Percentiles rank a stretch among this genome's conserved stretches.
phyloP scores from a whole-genome alignment of 2,888 invertebrate species.

The Oscheius myriophilus region DNA sequence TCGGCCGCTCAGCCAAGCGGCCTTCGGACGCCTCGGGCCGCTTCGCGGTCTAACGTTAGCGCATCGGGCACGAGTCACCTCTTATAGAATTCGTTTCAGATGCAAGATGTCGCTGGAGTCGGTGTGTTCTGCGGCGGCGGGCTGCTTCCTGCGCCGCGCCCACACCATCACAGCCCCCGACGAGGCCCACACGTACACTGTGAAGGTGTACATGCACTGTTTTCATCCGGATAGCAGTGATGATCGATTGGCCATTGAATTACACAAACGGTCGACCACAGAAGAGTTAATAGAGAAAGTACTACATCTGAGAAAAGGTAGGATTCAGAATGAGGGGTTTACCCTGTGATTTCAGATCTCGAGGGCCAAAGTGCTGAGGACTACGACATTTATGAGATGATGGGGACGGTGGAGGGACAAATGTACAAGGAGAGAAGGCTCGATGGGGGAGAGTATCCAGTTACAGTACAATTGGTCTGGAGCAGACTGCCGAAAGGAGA shows the following conservation, averaged over 20 bases:
- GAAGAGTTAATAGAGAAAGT: conserved; percentile 91
- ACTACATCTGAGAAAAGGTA: conserved; percentile 28
- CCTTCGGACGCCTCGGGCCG: too few relatives aligned
- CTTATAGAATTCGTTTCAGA: too few relatives aligned
- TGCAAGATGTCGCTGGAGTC: conserved; percentile 61
- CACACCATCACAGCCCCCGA: conserved; percentile 61
- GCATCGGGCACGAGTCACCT: too few relatives aligned
- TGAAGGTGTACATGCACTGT: conserved; percentile 61
- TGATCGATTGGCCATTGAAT: conserved; percentile 88
- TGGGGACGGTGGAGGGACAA: conserved; percentile 74
- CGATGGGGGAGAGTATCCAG: conserved; percentile 77
- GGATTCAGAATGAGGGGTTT: not conserved
- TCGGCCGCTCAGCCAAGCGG: too few relatives aligned
- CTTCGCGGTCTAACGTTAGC: too few relatives aligned
- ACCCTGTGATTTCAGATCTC: conserved; percentile 59
- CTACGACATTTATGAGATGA: conserved; percentile 69
- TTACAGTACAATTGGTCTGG: conserved; percentile 72
- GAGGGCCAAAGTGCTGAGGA: conserved; percentile 57
- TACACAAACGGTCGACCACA: conserved; percentile 89
- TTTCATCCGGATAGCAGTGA: conserved; percentile 71
- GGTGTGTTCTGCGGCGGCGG: conserved; percentile 48
- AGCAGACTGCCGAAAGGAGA: conserved; percentile 41
- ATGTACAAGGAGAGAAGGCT: conserved; percentile 87
- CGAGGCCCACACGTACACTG: conserved; percentile 47
- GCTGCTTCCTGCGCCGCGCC: conserved; percentile 62